Evolutionary conservation across 2,113 vertebrate species (phyloP).

Genomic region (Clupea harengus): DNA sequence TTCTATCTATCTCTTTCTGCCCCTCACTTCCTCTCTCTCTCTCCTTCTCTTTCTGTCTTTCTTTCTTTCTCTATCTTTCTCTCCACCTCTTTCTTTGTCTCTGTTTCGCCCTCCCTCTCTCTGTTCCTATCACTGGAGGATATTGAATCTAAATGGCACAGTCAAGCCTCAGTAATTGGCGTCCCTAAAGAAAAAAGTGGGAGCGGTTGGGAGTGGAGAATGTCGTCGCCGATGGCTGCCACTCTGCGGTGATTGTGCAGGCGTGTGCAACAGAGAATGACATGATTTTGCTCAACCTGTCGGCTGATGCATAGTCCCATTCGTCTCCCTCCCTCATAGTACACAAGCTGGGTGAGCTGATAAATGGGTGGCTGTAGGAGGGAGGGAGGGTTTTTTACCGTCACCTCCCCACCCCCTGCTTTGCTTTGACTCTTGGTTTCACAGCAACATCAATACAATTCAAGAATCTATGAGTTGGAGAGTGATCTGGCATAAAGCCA

Average conservation of each 20-base stretch:
- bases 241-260: not conserved
- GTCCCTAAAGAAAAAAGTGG: not conserved
- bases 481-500: not conserved
- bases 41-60: not conserved
- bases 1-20: not conserved
- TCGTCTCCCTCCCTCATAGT: not conserved
- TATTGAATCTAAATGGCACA: slow-evolving; percentile 8
- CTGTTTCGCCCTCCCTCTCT: not conserved
- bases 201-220: not conserved
- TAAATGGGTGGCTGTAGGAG: not conserved
- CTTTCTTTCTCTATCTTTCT: not conserved
- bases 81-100: not conserved
- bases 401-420: too few species aligned
- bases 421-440: not conserved
- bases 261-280: slow-evolving; percentile 7
- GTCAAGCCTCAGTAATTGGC: slow-evolving; percentile 8
- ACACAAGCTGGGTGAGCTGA: not conserved
- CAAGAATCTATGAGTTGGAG: not conserved
- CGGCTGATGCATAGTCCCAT: not conserved
- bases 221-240: not conserved
- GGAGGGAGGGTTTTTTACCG: not conserved
- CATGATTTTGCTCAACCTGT: slow-evolving; percentile 4
- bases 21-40: not conserved
- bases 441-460: not conserved
- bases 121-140: slow-evolving; percentile 20